Conservation (phyloP, 1,140 invertebrate species). For the Stegodyphus mimosarum region DNA sequence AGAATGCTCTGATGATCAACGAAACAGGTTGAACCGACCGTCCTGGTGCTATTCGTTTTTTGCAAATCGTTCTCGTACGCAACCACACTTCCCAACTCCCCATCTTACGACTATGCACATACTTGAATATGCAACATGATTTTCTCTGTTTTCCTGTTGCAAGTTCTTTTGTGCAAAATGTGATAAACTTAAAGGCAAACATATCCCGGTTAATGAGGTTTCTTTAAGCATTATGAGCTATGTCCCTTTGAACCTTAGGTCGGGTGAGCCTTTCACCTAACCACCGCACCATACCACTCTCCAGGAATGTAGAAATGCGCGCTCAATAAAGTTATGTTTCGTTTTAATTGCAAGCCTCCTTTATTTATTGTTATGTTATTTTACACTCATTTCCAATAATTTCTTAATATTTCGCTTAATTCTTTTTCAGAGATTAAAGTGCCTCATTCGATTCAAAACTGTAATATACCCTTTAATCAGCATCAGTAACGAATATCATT, state of each 20-base stretch:
- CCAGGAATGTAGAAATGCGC: slow-evolving; percentile 34
- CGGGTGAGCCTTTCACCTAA: slow-evolving; percentile 19
- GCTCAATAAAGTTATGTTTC: slow-evolving; percentile 58
- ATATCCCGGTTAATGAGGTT: slow-evolving; percentile 38
- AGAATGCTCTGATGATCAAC: slow-evolving; percentile 38
- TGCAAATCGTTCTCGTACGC: not conserved
- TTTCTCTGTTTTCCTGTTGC: not conserved
- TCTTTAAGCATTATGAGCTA: slow-evolving; percentile 25
- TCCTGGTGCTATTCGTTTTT: slow-evolving; percentile 52
- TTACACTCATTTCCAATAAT: no score
- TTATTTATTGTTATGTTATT: no score
- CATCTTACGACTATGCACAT: not conserved
- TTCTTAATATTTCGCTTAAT: no score
- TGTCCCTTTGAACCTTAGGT: slow-evolving; percentile 27
- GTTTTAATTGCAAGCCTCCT: slow-evolving; percentile 6
- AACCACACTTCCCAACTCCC: not conserved
- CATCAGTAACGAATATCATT: no score
- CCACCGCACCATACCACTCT: slow-evolving; percentile 54
- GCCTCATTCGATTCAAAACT: no score
- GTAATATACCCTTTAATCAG: no score
- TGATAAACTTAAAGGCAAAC: slow-evolving; percentile 51
- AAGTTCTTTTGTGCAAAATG: slow-evolving; percentile 37
- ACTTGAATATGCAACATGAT: not conserved
- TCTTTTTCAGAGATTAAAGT: no score
- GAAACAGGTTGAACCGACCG: slow-evolving; percentile 52